Conservation (phyloP, 2,113 vertebrate genomes). For the Bos indicus region DNA sequence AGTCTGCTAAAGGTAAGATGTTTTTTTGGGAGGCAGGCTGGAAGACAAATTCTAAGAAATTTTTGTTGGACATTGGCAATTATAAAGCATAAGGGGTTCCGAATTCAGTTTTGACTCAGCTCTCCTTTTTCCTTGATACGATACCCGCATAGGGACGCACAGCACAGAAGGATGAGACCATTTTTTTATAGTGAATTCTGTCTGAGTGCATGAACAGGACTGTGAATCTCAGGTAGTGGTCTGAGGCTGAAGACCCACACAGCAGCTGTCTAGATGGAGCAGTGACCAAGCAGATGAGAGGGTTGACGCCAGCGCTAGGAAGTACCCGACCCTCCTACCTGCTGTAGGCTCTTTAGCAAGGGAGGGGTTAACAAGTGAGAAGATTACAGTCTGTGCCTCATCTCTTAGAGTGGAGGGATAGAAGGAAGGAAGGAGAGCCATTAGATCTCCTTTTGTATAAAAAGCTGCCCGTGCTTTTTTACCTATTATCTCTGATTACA, state of each 20-base stretch:
- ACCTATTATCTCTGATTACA: background rate
- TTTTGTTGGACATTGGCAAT: background rate
- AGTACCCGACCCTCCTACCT: background rate
- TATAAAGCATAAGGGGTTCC: background rate
- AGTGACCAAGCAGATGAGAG: background rate
- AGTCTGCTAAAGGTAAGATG: background rate
- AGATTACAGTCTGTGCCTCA: rapidly evolving
- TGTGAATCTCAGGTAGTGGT: background rate
- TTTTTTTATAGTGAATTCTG: background rate
- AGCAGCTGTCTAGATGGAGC: background rate
- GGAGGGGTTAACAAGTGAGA: background rate
- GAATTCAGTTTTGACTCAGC: background rate
- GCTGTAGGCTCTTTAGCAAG: background rate
- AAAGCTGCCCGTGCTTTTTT: background rate
- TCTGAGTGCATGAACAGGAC: background rate
- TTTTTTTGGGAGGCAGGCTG: background rate
- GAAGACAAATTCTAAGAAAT: background rate
- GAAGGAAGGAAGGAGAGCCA: background rate
- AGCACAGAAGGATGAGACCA: background rate
- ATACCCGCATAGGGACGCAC: background rate
- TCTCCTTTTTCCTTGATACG: background rate
- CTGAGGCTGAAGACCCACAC: background rate
- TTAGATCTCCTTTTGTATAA: background rate
- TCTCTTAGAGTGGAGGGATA: background rate
- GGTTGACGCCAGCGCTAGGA: background rate